Conservation (phyloP, 2,113 vertebrate species). For the Carettochelys insculpta region DNA sequence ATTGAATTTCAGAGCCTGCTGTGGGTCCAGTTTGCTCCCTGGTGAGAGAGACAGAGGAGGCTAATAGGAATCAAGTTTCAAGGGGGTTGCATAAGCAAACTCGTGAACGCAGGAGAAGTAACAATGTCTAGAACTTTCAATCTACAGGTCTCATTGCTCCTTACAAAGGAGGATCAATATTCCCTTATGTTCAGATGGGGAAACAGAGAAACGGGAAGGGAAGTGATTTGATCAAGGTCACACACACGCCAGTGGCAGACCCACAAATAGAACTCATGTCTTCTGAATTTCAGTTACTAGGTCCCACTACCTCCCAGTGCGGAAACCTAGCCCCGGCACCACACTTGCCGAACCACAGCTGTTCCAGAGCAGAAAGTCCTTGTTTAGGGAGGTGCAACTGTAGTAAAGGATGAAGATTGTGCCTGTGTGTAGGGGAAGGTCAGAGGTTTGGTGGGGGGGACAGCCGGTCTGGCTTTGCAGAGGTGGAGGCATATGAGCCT, state of each 20-base stretch:
- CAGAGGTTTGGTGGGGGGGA: neutral
- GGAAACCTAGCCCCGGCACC: neutral
- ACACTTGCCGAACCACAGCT: fast-evolving
- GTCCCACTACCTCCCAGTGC: neutral
- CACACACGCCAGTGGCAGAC: neutral
- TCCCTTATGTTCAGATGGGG: fast-evolving
- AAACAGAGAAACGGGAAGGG: neutral
- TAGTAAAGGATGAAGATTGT: neutral
- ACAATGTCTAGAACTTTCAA: neutral
- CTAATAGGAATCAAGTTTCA: neutral
- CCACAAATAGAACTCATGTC: neutral
- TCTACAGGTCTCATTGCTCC: neutral
- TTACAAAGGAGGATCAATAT: neutral
- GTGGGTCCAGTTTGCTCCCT: neutral
- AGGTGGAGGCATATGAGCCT: fast-evolving
- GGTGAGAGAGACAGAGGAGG: neutral
- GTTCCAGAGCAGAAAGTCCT: no score
- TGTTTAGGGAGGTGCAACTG: no score
- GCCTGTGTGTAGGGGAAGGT: neutral
- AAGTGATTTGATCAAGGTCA: neutral
- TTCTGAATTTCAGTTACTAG: fast-evolving
- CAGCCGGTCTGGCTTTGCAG: neutral
- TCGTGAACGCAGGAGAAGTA: fast-evolving
- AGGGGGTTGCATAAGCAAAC: neutral
- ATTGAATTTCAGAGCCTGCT: slow-evolving; percentile 17